Evolutionary conservation across 2,113 vertebrate genomes (phyloP).

Genomic region (Galemys pyrenaicus): DNA sequence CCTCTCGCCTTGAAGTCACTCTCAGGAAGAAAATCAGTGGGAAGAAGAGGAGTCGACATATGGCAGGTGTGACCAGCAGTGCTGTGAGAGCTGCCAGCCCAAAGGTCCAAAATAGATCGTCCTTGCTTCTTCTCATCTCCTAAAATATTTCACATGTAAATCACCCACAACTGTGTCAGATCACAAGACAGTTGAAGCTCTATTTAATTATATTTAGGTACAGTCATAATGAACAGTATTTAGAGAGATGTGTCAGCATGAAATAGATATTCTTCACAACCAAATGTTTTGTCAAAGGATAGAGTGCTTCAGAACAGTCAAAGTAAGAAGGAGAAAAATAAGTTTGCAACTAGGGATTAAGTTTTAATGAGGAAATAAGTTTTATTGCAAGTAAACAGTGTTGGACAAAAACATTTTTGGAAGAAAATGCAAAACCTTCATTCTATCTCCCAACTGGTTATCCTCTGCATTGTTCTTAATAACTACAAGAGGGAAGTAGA

Average conservation of each 20-base stretch:
- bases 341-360: neutral
- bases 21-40: slow-evolving; percentile 58
- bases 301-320: slow-evolving; percentile 57
- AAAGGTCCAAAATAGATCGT: slow-evolving; percentile 57
- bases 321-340: slow-evolving; percentile 47
- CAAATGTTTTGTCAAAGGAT: slow-evolving; percentile 62
- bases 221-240: slow-evolving; percentile 44
- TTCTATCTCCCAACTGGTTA: slow-evolving; percentile 22
- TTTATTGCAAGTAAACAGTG: slow-evolving; percentile 14
- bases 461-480: neutral
- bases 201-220: slow-evolving; percentile 69
- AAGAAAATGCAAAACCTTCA: slow-evolving; percentile 13
- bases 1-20: slow-evolving; percentile 55
- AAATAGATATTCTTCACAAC: slow-evolving; percentile 64
- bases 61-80: slow-evolving; percentile 73
- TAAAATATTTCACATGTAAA: slow-evolving; percentile 60
- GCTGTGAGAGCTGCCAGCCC: slow-evolving; percentile 26
- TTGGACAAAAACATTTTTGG: neutral
- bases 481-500: slow-evolving; percentile 45
- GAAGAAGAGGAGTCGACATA: slow-evolving; percentile 39
- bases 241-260: slow-evolving; percentile 54
- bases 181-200: slow-evolving; percentile 46
- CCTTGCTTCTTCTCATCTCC: slow-evolving; percentile 38
- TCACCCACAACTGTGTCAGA: slow-evolving; percentile 60
- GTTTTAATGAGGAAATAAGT: neutral